Conservation (phyloP, 2,113 vertebrate genomes). For the Galbula dea region DNA sequence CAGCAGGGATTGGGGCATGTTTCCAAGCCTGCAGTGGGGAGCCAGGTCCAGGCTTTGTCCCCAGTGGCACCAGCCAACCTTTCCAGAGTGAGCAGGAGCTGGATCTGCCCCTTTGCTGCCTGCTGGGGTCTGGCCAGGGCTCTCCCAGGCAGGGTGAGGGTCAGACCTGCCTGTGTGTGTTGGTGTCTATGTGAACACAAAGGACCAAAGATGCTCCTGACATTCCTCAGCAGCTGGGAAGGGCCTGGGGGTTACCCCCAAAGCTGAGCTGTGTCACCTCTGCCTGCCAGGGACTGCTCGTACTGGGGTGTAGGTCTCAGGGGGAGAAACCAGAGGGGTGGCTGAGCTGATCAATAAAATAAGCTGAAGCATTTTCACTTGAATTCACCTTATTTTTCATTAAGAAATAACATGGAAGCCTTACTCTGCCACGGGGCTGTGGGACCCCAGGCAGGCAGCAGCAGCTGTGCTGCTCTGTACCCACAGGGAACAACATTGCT, state of each 20-base stretch:
- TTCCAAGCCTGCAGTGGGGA: background rate
- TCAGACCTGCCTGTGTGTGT: background rate
- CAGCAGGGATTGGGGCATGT: fast-evolving
- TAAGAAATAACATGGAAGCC: background rate
- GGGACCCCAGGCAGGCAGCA: too few species aligned
- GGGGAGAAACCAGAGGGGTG: background rate
- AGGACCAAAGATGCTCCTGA: conserved; percentile 62
- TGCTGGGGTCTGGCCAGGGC: background rate
- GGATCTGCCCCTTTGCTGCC: background rate
- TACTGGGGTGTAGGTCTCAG: background rate
- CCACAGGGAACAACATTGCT: fast-evolving
- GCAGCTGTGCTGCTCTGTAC: fast-evolving
- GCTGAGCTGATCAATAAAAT: conserved; percentile 21
- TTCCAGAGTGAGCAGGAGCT: fast-evolving
- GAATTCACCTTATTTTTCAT: background rate
- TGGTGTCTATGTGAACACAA: background rate
- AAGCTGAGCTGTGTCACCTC: background rate
- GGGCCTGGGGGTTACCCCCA: background rate
- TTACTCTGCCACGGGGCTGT: fast-evolving
- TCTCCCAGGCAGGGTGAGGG: background rate
- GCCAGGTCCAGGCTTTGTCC: background rate
- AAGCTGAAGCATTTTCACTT: background rate
- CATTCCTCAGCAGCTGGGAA: background rate
- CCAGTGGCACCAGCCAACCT: background rate
- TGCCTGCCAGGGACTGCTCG: too few species aligned